phyloP scores from a whole-genome alignment of 2,888 invertebrate species.

The Meiosimyza platycephala region DNA sequence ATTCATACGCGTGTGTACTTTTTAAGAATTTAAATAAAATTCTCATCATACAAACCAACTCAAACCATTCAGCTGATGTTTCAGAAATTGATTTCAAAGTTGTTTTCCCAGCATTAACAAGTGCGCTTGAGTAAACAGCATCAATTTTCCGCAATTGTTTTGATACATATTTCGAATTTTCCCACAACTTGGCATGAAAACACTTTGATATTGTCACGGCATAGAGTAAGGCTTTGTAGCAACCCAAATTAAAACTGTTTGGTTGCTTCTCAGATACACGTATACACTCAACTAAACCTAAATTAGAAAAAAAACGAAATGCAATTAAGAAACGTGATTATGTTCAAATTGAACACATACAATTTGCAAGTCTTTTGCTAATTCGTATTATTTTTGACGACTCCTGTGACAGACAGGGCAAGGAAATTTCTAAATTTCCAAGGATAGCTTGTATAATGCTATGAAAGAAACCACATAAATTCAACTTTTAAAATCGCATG shows the following conservation, averaged over 20 bases:
- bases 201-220: slow-evolving; percentile 76
- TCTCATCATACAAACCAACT: slow-evolving; percentile 69
- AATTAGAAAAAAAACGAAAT: slow-evolving; percentile 37
- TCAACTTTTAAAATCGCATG: background rate
- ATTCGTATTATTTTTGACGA: slow-evolving; percentile 75
- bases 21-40: slow-evolving; percentile 19
- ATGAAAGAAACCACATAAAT: slow-evolving; percentile 46
- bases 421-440: slow-evolving; percentile 76
- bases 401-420: slow-evolving; percentile 78
- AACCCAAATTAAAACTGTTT: slow-evolving; percentile 49
- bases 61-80: slow-evolving; percentile 79
- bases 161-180: slow-evolving; percentile 76
- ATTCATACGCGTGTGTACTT: background rate
- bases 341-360: slow-evolving; percentile 64
- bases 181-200: slow-evolving; percentile 78
- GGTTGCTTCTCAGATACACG: slow-evolving; percentile 62
- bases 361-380: slow-evolving; percentile 76
- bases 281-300: slow-evolving; percentile 73
- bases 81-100: slow-evolving; percentile 74
- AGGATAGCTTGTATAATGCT: slow-evolving; percentile 82
- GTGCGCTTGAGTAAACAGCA: slow-evolving; percentile 72
- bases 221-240: slow-evolving; percentile 71
- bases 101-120: slow-evolving; percentile 76
- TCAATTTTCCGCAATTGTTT: slow-evolving; percentile 81
- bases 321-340: background rate